Evolutionary conservation across 1,140 invertebrate genomes (phyloP).

Genomic region (Trichonephila clavipes): DNA sequence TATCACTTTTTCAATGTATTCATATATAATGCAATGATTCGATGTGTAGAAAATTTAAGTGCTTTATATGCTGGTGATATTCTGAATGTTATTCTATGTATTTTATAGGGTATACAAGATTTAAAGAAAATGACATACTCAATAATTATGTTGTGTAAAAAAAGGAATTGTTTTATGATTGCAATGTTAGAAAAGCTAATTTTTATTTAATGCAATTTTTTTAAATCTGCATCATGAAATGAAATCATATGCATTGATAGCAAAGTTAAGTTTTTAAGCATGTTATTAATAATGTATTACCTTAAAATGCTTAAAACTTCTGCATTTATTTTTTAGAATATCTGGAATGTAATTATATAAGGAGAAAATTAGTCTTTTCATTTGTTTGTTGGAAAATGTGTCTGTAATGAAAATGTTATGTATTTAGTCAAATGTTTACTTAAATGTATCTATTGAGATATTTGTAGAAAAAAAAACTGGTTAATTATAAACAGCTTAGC

Average conservation of each 20-base stretch:
- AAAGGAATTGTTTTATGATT: background rate
- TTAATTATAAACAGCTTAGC: conserved; percentile 8
- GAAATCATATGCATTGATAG: background rate
- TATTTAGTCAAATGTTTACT: background rate
- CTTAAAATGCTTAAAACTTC: background rate
- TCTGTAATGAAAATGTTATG: no score
- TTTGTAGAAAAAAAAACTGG: background rate
- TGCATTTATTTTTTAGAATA: background rate
- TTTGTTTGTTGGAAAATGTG: background rate
- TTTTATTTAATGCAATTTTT: background rate
- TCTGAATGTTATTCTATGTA: background rate
- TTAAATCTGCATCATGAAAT: background rate
- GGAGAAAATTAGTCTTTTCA: background rate
- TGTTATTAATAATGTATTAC: background rate
- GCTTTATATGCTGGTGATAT: conserved; percentile 10
- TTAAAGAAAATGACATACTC: background rate
- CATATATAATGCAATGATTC: conserved; percentile 14
- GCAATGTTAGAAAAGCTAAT: background rate
- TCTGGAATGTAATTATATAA: background rate
- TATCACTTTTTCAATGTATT: conserved; percentile 49
- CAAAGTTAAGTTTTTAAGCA: background rate
- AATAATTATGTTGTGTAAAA: background rate
- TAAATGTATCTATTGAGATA: background rate
- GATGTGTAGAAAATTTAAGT: conserved; percentile 2
- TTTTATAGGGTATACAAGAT: background rate